Conservation (phyloP, 2,113 vertebrate species). For the Neodontobutis hainanensis region DNA sequence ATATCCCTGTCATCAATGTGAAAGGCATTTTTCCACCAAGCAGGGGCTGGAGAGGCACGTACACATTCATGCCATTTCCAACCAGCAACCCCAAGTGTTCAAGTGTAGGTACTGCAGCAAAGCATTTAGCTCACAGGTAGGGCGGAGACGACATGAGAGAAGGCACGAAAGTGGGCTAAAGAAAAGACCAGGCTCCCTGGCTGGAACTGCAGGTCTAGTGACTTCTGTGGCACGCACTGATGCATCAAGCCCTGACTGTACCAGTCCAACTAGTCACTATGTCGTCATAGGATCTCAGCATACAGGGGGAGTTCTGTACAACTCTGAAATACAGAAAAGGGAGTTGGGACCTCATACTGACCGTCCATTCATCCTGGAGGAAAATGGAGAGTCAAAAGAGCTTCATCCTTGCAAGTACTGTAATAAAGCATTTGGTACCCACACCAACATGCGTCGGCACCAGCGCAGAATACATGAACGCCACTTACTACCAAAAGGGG, state of each 20-base stretch:
- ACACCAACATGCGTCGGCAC: conserved; percentile 96
- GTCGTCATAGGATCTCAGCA: conserved; percentile 69
- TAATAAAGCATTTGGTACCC: conserved; percentile 96
- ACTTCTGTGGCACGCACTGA: conserved; percentile 58
- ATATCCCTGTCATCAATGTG: conserved; percentile 91
- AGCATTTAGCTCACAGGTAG: conserved; percentile 94
- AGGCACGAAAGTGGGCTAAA: conserved; percentile 90
- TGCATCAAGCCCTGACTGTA: conserved; percentile 67
- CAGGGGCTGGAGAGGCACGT: conserved; percentile 94
- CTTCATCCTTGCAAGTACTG: conserved; percentile 95
- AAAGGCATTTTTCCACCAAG: conserved; percentile 92
- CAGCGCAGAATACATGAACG: conserved; percentile 96
- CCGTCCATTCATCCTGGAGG: conserved; percentile 76
- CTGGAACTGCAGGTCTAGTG: conserved; percentile 59
- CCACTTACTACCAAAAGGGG: conserved; percentile 94
- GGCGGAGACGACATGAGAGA: conserved; percentile 89
- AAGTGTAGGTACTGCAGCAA: conserved; percentile 95
- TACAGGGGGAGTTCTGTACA: conserved; percentile 52
- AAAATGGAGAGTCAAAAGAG: conserved; percentile 89
- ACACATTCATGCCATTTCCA: conserved; percentile 88
- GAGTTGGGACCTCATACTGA: conserved; percentile 60
- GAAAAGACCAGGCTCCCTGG: conserved; percentile 78
- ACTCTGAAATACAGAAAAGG: conserved; percentile 63
- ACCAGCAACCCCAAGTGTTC: conserved; percentile 86
- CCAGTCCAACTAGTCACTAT: conserved; percentile 60